These are phyloP conservation scores for Tringa solitaria DNA, from an alignment of 2,113 vertebrate genomes.

Conservation along the genomic window DNA sequence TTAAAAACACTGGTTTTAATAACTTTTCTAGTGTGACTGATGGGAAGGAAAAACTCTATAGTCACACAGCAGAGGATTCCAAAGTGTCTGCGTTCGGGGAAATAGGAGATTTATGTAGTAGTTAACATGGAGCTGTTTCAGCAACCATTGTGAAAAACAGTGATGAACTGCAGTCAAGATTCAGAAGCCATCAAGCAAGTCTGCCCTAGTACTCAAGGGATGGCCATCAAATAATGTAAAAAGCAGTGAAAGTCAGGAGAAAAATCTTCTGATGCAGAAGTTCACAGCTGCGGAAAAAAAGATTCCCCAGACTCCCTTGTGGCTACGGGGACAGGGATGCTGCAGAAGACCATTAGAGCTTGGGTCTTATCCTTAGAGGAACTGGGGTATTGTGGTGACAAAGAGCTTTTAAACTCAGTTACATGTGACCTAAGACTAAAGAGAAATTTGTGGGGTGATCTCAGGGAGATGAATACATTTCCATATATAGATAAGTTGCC, in stretches of 20 bases:
- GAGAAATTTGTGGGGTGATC: background rate
- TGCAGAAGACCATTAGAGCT: background rate
- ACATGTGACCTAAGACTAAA: background rate
- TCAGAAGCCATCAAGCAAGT: conserved; percentile 2
- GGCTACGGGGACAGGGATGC: background rate
- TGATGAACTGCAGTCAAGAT: conserved; percentile 8
- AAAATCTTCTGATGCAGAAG: background rate
- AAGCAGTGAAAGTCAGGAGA: background rate
- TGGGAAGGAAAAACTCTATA: conserved; percentile 30
- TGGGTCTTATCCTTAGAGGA: background rate
- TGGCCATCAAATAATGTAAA: background rate
- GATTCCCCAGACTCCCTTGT: background rate
- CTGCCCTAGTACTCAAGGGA: background rate
- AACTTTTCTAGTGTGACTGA: conserved; percentile 42
- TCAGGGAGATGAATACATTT: background rate
- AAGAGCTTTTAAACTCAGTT: background rate
- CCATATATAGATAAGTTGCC: background rate
- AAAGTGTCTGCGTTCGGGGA: conserved; percentile 11
- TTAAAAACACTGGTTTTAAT: conserved; percentile 50
- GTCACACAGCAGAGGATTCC: conserved; percentile 35
- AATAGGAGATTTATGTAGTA: conserved; percentile 39
- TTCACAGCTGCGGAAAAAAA: background rate
- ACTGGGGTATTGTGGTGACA: background rate
- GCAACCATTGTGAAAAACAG: background rate
- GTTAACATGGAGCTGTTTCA: conserved; percentile 21